Conservation (phyloP, 2,888 invertebrate genomes). For the Sphaeridia pumilis region DNA sequence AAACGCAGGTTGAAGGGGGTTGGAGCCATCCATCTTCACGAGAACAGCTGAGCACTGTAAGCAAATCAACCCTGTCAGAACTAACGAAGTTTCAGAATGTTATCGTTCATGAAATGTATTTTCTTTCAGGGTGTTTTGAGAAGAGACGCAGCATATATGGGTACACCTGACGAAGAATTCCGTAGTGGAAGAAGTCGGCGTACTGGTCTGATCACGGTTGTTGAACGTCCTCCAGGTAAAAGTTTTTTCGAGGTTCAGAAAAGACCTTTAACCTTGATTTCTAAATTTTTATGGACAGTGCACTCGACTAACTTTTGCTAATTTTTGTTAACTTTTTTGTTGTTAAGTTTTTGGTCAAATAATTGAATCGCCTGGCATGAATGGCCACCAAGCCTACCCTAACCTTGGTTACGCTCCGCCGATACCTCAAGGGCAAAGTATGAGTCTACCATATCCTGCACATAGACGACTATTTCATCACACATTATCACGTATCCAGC, state of each 20-base stretch:
- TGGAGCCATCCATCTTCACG: slow-evolving; percentile 36
- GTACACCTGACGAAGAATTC: slow-evolving; percentile 33
- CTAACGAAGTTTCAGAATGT: background rate
- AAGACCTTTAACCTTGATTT: slow-evolving; percentile 18
- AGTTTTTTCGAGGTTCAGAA: background rate
- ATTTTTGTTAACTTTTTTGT: background rate
- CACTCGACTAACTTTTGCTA: background rate
- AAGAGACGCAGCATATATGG: slow-evolving; percentile 31
- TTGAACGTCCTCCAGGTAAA: slow-evolving; percentile 71
- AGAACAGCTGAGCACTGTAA: slow-evolving; percentile 35
- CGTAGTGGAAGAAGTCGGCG: slow-evolving; percentile 44
- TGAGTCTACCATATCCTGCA: slow-evolving; percentile 27
- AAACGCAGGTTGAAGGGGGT: slow-evolving; percentile 31
- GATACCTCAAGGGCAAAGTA: slow-evolving; percentile 17
- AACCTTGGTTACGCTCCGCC: slow-evolving; percentile 19
- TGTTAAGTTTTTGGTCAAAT: slow-evolving; percentile 34
- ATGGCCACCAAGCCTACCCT: slow-evolving; percentile 26
- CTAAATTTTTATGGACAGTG: slow-evolving; percentile 15
- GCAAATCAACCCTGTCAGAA: background rate
- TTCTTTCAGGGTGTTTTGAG: slow-evolving; percentile 31
- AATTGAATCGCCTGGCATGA: slow-evolving; percentile 31
- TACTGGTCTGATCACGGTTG: slow-evolving; percentile 72
- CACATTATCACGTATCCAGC: slow-evolving; percentile 35
- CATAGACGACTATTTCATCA: slow-evolving; percentile 34
- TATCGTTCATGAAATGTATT: slow-evolving; percentile 6